Conservation (phyloP, 2,888 invertebrate species). For the Tridacna crocea region DNA sequence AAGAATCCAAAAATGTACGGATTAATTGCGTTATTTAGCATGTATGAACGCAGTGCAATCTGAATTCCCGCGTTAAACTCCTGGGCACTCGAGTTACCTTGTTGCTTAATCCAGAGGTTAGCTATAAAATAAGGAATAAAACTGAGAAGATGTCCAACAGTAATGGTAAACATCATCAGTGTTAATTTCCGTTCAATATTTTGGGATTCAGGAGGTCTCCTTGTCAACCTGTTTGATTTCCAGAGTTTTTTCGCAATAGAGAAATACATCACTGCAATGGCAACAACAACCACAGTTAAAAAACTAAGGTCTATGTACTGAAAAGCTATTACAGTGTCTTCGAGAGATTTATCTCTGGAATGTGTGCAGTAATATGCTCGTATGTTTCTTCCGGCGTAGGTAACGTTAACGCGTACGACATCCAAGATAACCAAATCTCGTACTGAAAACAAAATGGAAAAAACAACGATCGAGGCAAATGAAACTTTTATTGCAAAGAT, state of each 20-base stretch:
- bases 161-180: conserved; percentile 27
- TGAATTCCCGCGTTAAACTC: conserved; percentile 32
- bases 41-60: conserved; percentile 33
- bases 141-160: conserved; percentile 14
- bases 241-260: background rate
- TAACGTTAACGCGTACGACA: conserved; percentile 20
- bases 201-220: background rate
- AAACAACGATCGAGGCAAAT: background rate
- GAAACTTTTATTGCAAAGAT: background rate
- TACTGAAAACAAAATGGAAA: conserved; percentile 6
- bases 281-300: background rate
- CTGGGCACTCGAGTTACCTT: background rate
- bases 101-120: background rate
- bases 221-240: background rate
- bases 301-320: conserved; percentile 15
- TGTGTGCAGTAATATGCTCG: conserved; percentile 34
- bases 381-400: background rate
- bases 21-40: conserved; percentile 36
- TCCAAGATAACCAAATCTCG: conserved; percentile 26
- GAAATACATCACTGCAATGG: background rate
- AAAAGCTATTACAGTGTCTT: conserved; percentile 15
- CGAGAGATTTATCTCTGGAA: background rate
- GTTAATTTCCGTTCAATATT: conserved; percentile 25
- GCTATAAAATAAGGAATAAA: conserved; percentile 35
- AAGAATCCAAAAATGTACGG: conserved; percentile 33